phyloP scores from a whole-genome alignment of 2,888 invertebrate species.

The Polydrusus cervinus region DNA sequence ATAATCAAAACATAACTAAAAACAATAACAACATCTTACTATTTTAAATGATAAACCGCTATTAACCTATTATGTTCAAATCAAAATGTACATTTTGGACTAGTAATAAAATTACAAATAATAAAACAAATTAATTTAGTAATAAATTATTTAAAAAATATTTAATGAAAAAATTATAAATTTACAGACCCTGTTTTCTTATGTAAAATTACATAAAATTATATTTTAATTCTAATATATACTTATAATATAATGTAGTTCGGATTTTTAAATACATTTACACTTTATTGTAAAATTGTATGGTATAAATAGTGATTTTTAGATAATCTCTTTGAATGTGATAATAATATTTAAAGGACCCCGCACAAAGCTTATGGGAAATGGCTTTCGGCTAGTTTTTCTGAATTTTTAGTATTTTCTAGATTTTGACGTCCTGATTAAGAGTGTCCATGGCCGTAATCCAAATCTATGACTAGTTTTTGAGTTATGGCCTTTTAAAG shows the following conservation, averaged over 20 bases:
- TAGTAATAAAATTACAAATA: slow-evolving; percentile 26
- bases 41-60: slow-evolving; percentile 25
- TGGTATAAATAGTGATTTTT: no score
- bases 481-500: no score
- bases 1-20: slow-evolving; percentile 25
- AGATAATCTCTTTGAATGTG: no score
- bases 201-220: slow-evolving; percentile 32
- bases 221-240: slow-evolving; percentile 29
- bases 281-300: slow-evolving; percentile 16
- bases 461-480: no score
- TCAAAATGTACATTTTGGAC: slow-evolving; percentile 24
- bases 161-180: slow-evolving; percentile 1
- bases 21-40: slow-evolving; percentile 29
- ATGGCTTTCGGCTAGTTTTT: no score
- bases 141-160: slow-evolving; percentile 8
- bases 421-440: no score
- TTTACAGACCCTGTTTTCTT: slow-evolving; percentile 30
- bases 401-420: no score
- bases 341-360: no score
- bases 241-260: slow-evolving; percentile 14
- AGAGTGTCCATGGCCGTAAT: no score
- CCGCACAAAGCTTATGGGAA: no score
- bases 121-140: slow-evolving; percentile 22
- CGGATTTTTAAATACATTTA: not conserved
- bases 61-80: slow-evolving; percentile 24